A percentile compares a stretch with the other conserved stretches of the same genome.
These are phyloP conservation scores for Catalaphyllia jardinei DNA, from an alignment of 64 coral and sea anemone genomes.

Conservation along the genomic window DNA sequence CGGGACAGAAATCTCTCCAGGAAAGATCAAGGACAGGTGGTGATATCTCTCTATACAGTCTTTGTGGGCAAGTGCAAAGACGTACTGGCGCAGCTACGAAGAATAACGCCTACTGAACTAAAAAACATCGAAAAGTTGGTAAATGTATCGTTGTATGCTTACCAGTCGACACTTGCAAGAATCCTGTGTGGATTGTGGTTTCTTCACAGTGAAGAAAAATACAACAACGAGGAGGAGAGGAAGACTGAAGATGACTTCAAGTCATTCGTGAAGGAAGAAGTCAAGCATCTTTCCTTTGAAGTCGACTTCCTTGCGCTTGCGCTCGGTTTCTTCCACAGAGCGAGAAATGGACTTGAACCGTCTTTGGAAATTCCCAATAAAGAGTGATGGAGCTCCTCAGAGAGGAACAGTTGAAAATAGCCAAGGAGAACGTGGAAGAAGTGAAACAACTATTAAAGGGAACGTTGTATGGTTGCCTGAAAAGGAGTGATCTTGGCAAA, in stretches of 20 bases:
- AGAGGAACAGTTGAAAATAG: slow-evolving; percentile 19
- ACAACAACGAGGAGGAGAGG: not conserved
- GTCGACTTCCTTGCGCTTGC: slow-evolving; percentile 28
- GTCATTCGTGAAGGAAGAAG: slow-evolving; percentile 35
- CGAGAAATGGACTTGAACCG: slow-evolving; percentile 2
- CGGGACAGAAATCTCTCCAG: slow-evolving; percentile 25
- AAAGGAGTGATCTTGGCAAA: not conserved
- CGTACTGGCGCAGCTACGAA: not conserved
- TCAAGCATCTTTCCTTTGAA: not conserved
- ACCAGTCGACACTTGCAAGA: slow-evolving; percentile 68
- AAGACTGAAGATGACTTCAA: slow-evolving; percentile 21
- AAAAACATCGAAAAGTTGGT: slow-evolving; percentile 30
- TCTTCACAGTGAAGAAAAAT: not conserved
- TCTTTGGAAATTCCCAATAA: slow-evolving; percentile 28
- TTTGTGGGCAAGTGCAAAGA: slow-evolving; percentile 47
- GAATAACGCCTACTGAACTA: not conserved
- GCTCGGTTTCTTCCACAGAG: not conserved
- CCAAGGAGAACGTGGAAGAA: not conserved
- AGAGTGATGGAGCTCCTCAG: slow-evolving; percentile 15
- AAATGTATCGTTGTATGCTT: slow-evolving; percentile 31
- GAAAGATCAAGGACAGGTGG: not conserved
- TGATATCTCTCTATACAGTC: not conserved
- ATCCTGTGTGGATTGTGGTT: slow-evolving; percentile 39
- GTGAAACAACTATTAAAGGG: not conserved
- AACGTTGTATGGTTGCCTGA: not conserved